Conservation (phyloP, 2,797 vertebrate species). For the Arvicola amphibius region DNA sequence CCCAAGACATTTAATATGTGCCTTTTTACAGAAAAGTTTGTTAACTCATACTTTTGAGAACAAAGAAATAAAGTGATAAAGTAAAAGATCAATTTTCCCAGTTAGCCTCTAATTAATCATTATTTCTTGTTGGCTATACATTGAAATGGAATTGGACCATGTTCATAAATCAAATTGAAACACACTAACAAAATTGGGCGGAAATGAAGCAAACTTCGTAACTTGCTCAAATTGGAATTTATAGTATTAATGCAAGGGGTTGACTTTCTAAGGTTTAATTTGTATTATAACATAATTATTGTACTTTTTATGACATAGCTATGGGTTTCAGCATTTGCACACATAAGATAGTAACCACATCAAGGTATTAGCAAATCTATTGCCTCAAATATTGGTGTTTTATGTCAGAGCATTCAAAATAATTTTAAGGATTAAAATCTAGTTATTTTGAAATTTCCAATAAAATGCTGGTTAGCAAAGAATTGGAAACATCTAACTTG, state of each 20-base stretch:
- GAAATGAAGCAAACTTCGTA: neutral
- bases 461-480: neutral
- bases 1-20: neutral
- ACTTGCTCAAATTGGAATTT: slow-evolving; percentile 2
- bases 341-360: neutral
- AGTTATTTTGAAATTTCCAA: neutral
- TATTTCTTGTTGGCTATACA: neutral
- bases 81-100: neutral
- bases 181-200: neutral
- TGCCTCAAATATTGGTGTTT: neutral
- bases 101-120: slow-evolving; percentile 29
- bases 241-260: neutral
- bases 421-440: neutral
- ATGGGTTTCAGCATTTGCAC: neutral
- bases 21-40: neutral
- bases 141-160: neutral
- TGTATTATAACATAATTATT: neutral
- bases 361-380: neutral
- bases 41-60: slow-evolving; percentile 1
- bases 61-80: slow-evolving; percentile 23
- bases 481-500: neutral
- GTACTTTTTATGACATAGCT: neutral
- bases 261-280: neutral
- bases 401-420: neutral
- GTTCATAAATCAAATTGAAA: slow-evolving; percentile 17